Evolutionary conservation across 2,888 invertebrate species (phyloP).

Genomic region (Diaphora mendica): DNA sequence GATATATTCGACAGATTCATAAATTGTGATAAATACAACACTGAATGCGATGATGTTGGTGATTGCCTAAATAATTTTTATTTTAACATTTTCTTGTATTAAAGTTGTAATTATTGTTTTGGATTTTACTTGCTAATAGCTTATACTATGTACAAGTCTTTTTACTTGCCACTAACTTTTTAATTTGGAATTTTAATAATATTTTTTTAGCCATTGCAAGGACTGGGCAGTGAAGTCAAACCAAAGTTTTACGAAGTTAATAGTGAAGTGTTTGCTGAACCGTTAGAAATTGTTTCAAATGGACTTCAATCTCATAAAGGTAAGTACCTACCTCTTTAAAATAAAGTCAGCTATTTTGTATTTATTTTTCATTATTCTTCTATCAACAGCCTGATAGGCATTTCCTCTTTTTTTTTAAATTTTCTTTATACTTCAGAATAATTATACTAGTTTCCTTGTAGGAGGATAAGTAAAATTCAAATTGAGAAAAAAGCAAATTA

Average conservation of each 20-base stretch:
- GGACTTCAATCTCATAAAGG: background rate
- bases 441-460: too few relatives aligned
- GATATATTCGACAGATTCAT: slow-evolving; percentile 1
- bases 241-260: slow-evolving; percentile 22
- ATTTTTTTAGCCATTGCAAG: slow-evolving; percentile 35
- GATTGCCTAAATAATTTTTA: background rate
- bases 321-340: background rate
- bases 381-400: too few relatives aligned
- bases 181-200: background rate
- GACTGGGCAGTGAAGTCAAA: background rate
- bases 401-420: too few relatives aligned
- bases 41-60: slow-evolving; percentile 33
- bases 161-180: background rate
- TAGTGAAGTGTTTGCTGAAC: slow-evolving; percentile 42
- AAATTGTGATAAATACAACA: slow-evolving; percentile 4
- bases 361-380: too few relatives aligned
- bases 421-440: too few relatives aligned
- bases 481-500: too few relatives aligned
- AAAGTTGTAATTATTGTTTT: background rate
- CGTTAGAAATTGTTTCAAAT: slow-evolving; percentile 15
- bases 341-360: too few relatives aligned
- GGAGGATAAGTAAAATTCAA: too few relatives aligned
- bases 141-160: background rate
- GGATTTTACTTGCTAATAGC: background rate
- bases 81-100: background rate